These are phyloP conservation scores for Platycnemis pennipes DNA, from an alignment of 2,888 invertebrate species.

Conservation along the genomic window DNA sequence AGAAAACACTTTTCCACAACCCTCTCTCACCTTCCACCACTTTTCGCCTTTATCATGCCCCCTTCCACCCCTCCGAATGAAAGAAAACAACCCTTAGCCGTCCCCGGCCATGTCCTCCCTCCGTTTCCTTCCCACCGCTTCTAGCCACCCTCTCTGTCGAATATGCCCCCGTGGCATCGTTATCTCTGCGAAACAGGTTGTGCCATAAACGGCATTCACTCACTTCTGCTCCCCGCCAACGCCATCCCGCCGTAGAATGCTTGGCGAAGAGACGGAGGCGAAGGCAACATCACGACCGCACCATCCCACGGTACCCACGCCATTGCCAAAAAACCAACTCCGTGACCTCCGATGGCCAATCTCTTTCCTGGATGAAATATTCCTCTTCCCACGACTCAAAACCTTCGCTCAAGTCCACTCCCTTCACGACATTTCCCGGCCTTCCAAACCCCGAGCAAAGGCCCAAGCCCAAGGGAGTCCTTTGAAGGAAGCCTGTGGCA, in stretches of 20 bases:
- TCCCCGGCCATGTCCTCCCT: neutral
- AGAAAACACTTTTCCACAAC: neutral
- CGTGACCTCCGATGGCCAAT: neutral
- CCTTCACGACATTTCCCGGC: neutral
- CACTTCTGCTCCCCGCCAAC: neutral
- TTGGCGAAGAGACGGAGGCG: neutral
- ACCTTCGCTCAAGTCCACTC: neutral
- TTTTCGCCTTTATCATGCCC: neutral
- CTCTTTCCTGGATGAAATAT: neutral
- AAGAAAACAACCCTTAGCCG: neutral
- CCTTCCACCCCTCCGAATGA: no score
- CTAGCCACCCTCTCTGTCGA: conserved; percentile 25
- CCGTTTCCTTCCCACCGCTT: neutral
- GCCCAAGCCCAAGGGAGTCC: neutral
- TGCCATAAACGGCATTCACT: conserved; percentile 39
- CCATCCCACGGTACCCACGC: neutral
- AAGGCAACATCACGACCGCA: neutral
- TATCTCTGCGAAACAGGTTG: conserved; percentile 46
- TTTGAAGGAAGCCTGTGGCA: neutral
- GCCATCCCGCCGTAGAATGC: neutral
- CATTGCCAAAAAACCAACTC: neutral
- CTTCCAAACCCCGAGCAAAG: neutral
- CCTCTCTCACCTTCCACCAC: neutral
- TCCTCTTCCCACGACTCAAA: neutral
- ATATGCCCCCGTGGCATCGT: conserved; percentile 46